A percentile compares a stretch with the other conserved stretches of the same genome.
phyloP scores from a whole-genome alignment of 2,113 vertebrate species.

The Alligator sinensis region DNA sequence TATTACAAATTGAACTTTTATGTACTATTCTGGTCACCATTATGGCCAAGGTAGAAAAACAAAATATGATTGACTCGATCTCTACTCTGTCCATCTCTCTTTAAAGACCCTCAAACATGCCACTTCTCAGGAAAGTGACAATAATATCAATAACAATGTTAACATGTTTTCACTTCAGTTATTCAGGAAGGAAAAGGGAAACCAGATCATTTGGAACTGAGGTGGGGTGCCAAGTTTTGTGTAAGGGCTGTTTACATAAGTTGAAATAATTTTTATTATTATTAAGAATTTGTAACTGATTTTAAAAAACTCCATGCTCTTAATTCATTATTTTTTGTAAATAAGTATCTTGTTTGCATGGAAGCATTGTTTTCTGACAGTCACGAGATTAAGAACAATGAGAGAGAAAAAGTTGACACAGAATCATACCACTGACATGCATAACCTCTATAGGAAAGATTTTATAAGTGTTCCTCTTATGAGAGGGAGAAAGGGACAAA shows the following conservation, averaged over 20 bases:
- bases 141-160: not conserved
- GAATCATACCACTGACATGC: not conserved
- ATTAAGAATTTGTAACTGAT: not conserved
- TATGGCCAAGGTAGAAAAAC: not conserved
- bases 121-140: not conserved
- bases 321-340: not conserved
- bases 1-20: accelerated
- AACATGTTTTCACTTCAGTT: not conserved
- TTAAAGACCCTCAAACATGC: not conserved
- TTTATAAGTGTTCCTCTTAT: not conserved
- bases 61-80: not conserved
- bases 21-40: not conserved
- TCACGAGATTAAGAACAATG: not conserved
- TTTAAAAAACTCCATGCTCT: no score
- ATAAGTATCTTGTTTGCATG: not conserved
- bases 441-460: not conserved
- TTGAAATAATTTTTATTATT: no score
- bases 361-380: not conserved
- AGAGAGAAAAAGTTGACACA: not conserved
- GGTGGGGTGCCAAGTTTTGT: not conserved
- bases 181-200: not conserved
- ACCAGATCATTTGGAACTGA: not conserved
- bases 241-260: no score
- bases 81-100: not conserved
- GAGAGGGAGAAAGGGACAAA: no score